Evolutionary conservation across 37 sponge, comb jelly and placozoan genomes (phyloP).

Genomic region (Ephydatia muelleri): DNA sequence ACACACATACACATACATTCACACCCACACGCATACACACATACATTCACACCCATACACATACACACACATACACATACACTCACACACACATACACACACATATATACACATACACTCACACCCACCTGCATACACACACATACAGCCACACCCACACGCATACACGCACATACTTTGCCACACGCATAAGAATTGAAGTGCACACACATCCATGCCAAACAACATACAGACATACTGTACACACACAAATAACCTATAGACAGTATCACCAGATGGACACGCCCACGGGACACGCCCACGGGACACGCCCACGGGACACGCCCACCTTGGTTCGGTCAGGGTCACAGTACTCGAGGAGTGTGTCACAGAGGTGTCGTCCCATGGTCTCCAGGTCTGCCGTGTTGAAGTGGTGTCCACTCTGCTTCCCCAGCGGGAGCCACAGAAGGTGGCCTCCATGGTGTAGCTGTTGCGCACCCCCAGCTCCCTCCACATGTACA

Average conservation of each 20-base stretch:
- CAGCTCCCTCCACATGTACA: constrained; percentile 95
- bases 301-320: neutral
- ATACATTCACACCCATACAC: no score
- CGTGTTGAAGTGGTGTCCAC: constrained; percentile 70
- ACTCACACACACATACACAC: no score
- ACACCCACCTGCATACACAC: no score
- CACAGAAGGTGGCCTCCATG: constrained; percentile 96
- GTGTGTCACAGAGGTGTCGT: constrained; percentile 94
- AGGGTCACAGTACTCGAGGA: constrained; percentile 98
- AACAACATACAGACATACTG: neutral
- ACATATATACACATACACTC: no score
- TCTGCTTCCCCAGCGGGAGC: constrained; percentile 65
- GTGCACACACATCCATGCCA: neutral
- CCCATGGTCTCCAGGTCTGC: constrained; percentile 92
- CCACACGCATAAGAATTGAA: neutral
- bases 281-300: no score
- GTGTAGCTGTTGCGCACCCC: constrained; percentile 97
- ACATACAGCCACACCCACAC: no score
- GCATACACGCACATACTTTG: no score
- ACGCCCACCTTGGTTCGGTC: constrained; percentile 77
- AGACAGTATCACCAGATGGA: neutral
- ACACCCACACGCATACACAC: no score
- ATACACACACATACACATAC: no score
- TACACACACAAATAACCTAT: neutral
- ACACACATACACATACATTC: no score